Conservation (phyloP, 2,113 vertebrate species). For the Meleagris gallopavo region DNA sequence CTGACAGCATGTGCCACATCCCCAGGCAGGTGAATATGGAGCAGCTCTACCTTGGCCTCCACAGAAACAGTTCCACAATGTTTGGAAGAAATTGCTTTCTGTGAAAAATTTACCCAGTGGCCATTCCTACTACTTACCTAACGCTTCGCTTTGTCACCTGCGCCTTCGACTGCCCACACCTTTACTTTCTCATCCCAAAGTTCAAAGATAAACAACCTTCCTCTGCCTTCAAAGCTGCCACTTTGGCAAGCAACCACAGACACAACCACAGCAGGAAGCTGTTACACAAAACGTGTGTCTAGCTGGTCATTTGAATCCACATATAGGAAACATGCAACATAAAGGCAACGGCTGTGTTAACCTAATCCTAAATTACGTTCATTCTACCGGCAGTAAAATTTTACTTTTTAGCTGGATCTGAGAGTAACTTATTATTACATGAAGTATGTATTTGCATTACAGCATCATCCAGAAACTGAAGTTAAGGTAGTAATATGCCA, state of each 20-base stretch:
- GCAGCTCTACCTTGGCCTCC: not conserved
- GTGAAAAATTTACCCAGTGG: not conserved
- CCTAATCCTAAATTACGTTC: not conserved
- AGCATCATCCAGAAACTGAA: not conserved
- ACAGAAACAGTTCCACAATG: not conserved
- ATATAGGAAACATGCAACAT: not conserved
- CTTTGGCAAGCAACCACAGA: not conserved
- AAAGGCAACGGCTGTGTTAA: not conserved
- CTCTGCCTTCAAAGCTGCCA: not conserved
- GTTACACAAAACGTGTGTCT: not conserved
- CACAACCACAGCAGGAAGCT: not conserved
- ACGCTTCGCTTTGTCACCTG: accelerated
- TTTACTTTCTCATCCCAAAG: not conserved
- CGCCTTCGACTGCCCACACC: not conserved
- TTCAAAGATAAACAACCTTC: not conserved
- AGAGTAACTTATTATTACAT: not conserved
- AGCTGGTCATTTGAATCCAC: not conserved
- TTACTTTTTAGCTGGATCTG: not conserved
- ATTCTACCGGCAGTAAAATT: not conserved
- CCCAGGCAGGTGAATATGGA: not conserved
- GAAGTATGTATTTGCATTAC: not conserved
- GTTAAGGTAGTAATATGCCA: not conserved
- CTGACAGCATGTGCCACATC: not conserved
- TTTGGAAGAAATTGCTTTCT: not conserved
- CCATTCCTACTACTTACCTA: not conserved